Conservation (phyloP, 1,140 invertebrate genomes). For the Bombus impatiens region DNA sequence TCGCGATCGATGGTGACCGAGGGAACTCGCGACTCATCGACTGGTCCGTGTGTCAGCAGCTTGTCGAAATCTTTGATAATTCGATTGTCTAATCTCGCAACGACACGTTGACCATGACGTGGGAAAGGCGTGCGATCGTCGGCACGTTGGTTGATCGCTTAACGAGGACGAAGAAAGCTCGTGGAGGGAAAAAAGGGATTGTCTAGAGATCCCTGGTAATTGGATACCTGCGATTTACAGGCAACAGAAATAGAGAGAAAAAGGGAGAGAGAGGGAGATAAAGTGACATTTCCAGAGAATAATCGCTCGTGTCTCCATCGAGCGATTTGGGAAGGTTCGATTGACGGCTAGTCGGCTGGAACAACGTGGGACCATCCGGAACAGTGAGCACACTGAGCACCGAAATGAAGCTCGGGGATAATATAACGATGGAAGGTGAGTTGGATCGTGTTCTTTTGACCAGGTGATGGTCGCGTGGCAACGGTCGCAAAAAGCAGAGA, state of each 20-base stretch:
- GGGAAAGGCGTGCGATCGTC: background rate
- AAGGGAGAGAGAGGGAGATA: background rate
- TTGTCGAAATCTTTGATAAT: background rate
- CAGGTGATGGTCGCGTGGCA: background rate
- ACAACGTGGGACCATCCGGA: constrained; percentile 37
- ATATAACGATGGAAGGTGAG: constrained; percentile 68
- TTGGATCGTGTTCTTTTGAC: background rate
- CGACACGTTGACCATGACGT: constrained; percentile 41
- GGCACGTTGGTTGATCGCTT: background rate
- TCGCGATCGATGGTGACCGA: background rate
- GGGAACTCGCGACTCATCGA: constrained; percentile 10
- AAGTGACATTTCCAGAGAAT: background rate
- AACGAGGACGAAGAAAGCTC: constrained; percentile 27
- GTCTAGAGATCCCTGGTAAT: background rate
- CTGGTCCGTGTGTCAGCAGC: no score
- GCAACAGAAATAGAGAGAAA: background rate
- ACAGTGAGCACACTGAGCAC: constrained; percentile 20
- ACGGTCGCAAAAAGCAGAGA: background rate
- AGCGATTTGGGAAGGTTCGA: background rate
- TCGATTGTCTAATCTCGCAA: constrained; percentile 11
- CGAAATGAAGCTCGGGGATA: constrained; percentile 69
- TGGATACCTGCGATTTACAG: constrained; percentile 8
- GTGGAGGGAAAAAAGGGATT: constrained; percentile 8
- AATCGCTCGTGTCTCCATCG: background rate
- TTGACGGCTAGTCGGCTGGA: background rate